Evolutionary conservation across 1,140 invertebrate species (phyloP).

Genomic region (Bombus turneri): DNA sequence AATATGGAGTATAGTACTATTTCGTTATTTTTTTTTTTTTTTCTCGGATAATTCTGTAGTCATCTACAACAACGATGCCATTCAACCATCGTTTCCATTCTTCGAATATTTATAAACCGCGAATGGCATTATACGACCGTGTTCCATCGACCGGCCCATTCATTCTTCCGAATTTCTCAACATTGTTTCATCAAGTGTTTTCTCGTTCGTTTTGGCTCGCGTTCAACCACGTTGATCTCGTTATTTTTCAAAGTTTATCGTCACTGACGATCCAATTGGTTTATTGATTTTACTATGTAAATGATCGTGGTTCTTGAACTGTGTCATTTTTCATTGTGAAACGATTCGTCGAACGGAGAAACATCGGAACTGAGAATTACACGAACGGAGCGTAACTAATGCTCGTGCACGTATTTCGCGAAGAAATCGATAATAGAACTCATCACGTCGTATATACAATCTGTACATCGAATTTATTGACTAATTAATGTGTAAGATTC

Average conservation of each 20-base stretch:
- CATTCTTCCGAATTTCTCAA: constrained; percentile 13
- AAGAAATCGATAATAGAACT: constrained; percentile 49
- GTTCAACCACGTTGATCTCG: background rate
- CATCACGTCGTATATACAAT: constrained; percentile 22
- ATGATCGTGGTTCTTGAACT: constrained; percentile 19
- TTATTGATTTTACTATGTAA: background rate
- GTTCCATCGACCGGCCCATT: background rate
- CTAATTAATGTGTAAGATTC: constrained; percentile 59
- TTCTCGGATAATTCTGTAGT: no score
- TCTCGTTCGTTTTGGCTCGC: background rate
- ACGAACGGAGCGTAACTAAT: background rate
- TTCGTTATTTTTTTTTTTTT: background rate
- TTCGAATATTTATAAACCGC: constrained; percentile 4
- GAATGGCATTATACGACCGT: background rate
- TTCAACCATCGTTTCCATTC: background rate
- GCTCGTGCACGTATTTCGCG: background rate
- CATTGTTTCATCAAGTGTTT: background rate
- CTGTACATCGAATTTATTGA: constrained; percentile 41
- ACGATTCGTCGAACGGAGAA: background rate
- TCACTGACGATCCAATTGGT: background rate
- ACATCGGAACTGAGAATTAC: background rate
- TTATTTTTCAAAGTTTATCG: constrained; percentile 2
- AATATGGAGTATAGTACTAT: background rate
- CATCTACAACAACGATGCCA: no score
- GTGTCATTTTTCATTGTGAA: no score